Percentiles rank a stretch among this genome's conserved stretches.
phyloP scores from a whole-genome alignment of 2,888 invertebrate species.

The Entomobrya proxima region DNA sequence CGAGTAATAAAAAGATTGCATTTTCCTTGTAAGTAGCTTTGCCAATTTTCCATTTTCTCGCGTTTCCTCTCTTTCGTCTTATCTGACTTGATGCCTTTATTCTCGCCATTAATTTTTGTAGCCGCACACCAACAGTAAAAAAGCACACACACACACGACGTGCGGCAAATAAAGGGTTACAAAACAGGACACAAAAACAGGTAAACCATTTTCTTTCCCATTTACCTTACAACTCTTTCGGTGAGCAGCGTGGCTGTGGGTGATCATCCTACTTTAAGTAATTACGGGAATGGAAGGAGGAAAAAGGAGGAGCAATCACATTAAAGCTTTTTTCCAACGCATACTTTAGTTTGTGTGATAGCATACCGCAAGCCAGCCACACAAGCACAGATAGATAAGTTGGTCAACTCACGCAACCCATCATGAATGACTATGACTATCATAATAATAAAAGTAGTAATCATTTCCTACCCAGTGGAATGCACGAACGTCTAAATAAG shows the following conservation, averaged over 20 bases:
- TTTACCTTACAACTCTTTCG: too few relatives aligned
- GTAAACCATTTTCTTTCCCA: constrained; percentile 1
- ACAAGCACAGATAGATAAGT: background rate
- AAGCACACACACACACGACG: background rate
- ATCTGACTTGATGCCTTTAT: constrained; percentile 18
- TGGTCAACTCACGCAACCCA: constrained; percentile 10
- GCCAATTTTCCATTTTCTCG: background rate
- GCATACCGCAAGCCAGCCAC: background rate
- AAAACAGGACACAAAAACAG: background rate
- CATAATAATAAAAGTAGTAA: background rate
- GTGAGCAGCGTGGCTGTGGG: too few relatives aligned
- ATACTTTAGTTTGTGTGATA: too few relatives aligned
- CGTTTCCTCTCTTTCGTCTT: background rate
- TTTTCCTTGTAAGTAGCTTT: background rate
- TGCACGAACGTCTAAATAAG: too few relatives aligned
- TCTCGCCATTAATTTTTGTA: constrained; percentile 4
- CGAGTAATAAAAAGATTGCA: background rate
- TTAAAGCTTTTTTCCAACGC: background rate
- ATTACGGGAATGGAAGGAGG: constrained; percentile 26
- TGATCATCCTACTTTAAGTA: constrained; percentile 16
- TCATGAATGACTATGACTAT: background rate
- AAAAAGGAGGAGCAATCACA: constrained; percentile 28
- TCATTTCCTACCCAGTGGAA: background rate
- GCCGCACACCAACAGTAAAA: background rate
- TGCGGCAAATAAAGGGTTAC: background rate